Percentiles rank a stretch among this genome's conserved stretches.
These are phyloP conservation scores for Bubalus kerabau DNA, from an alignment of 2,113 vertebrate species.

Conservation along the genomic window DNA sequence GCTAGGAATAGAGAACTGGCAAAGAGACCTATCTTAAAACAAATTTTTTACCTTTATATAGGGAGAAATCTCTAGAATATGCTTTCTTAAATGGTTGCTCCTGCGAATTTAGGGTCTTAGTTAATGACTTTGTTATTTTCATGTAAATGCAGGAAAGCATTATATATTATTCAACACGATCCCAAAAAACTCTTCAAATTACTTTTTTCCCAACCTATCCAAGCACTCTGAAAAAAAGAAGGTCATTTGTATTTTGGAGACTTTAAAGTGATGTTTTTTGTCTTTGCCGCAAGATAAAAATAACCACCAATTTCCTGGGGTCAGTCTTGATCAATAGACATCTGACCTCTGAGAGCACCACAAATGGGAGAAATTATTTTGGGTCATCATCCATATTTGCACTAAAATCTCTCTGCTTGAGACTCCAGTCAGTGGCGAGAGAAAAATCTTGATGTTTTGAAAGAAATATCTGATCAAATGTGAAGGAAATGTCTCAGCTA, in stretches of 20 bases:
- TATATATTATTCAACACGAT: background rate
- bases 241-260: background rate
- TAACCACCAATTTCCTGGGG: constrained; percentile 16
- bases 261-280: background rate
- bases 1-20: background rate
- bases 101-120: background rate
- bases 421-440: background rate
- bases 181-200: background rate
- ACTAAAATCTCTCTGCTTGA: background rate
- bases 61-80: background rate
- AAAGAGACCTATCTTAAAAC: background rate
- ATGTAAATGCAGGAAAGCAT: background rate
- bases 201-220: background rate
- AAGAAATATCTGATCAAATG: background rate
- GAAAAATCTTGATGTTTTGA: background rate
- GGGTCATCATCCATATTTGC: background rate
- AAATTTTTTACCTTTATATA: background rate
- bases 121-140: background rate
- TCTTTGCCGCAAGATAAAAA: constrained; percentile 32
- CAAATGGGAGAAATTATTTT: background rate
- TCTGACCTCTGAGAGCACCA: background rate
- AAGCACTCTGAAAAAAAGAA: background rate
- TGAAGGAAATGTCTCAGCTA: background rate
- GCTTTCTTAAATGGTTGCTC: background rate
- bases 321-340: constrained; percentile 7